Base-by-base conservation (phyloP, 2,797 vertebrate species). In the Myoxocephalus aenaeus region DNA sequence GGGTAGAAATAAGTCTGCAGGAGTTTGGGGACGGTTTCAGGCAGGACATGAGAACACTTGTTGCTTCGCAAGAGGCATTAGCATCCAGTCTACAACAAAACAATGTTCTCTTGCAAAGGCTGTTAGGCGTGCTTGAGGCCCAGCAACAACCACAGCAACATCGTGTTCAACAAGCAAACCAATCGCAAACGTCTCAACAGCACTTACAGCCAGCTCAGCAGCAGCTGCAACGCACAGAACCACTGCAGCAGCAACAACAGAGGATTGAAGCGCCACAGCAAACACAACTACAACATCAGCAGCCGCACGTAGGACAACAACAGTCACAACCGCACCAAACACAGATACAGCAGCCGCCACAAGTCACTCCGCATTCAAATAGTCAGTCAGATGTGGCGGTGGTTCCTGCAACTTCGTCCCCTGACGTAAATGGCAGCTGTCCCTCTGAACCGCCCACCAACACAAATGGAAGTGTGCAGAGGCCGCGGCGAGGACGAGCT, bases 31-130 rank as follows among this genome's bases (percentile, higher is more conserved):
- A 96, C 40, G 89, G 94, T 75, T 96, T 96, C 80, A 83, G 95
- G 36, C 90, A 90, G 38, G 95, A 96, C 87, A 94, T 96, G 90
- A 93, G 90, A 73, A 95, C 94, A 68, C 94, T 96, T 29, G 95
- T 96, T 9, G 87, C 94, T 71, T 96, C 96, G 1, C 96, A 96
- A 61, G 96, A 96, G 86, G 88, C 94, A 12, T 88, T 96, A 71
- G 94, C 94, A 38, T 77, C 92, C 79, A 96, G 95, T 86, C 85
- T 96, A 11, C 95, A 96, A 86, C 96, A 96, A 85, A 96, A 96
- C 90, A 96, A 96, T 71, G 86, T 96, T 64, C 94, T 96, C 20
- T 79, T 96, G 84, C 95, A 96, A 73, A 94, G 95, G 87, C 90
- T 96, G 44, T 78, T 96, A 73, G 94, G 93, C 70, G 94, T 96